Evolutionary conservation across 2,888 invertebrate species (phyloP).

Genomic region (Phorcus lineatus): DNA sequence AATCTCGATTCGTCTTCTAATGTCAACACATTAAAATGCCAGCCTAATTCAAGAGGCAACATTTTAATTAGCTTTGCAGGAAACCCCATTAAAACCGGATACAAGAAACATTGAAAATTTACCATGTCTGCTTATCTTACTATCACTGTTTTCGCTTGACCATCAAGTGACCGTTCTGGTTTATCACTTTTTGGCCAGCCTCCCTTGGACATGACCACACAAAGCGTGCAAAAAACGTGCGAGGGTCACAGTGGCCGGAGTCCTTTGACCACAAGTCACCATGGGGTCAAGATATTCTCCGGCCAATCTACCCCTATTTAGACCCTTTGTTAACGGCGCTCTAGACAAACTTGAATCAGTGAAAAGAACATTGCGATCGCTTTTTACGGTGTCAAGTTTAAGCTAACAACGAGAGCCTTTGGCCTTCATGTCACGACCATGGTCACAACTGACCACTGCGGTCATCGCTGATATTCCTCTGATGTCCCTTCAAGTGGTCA

Average conservation of each 20-base stretch:
- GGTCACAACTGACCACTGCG: not conserved
- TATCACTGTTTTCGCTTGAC: constrained; percentile 20
- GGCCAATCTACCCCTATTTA: constrained; percentile 12
- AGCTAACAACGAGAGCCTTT: constrained; percentile 9
- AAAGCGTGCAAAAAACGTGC: constrained; percentile 22
- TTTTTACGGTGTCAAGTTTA: constrained; percentile 15
- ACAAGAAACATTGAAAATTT: not conserved
- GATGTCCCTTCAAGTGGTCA: not conserved
- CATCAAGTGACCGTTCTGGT: constrained; percentile 4
- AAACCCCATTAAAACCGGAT: not conserved
- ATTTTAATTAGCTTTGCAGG: not conserved
- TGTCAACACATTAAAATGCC: not conserved
- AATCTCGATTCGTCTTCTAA: too few species aligned
- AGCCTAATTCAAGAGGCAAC: not conserved
- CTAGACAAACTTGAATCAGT: constrained; percentile 12
- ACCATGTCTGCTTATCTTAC: not conserved
- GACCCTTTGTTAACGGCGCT: not conserved
- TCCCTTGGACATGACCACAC: not conserved
- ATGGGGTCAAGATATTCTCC: constrained; percentile 12
- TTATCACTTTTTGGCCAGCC: constrained; percentile 8
- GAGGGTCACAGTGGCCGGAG: not conserved
- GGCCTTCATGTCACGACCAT: constrained; percentile 11
- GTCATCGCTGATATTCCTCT: not conserved
- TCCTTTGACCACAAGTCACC: constrained; percentile 20
- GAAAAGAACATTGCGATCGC: constrained; percentile 20